Percentiles rank a stretch among this genome's conserved stretches.
These are phyloP conservation scores for Poicephalus gulielmi DNA, from an alignment of 2,113 vertebrate species.

Conservation along the genomic window DNA sequence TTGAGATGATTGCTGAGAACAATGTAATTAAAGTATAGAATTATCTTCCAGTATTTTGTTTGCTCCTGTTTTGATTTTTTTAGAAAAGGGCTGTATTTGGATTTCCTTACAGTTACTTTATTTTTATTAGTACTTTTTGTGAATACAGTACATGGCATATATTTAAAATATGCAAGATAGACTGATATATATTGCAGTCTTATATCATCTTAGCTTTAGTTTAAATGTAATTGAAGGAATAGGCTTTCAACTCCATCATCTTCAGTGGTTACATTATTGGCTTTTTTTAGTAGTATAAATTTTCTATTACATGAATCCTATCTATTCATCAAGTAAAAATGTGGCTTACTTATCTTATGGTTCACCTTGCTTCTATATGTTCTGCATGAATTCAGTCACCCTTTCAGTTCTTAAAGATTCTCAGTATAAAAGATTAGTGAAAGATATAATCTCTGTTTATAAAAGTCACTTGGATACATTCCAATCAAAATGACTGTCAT, in stretches of 20 bases:
- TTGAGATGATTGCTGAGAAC: neutral
- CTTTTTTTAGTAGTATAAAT: slow-evolving; percentile 27
- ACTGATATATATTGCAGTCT: neutral
- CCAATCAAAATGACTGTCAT: slow-evolving; percentile 1
- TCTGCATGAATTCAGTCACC: slow-evolving; percentile 21
- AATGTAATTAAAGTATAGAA: neutral
- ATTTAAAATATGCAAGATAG: neutral
- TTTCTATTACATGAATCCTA: slow-evolving; percentile 29
- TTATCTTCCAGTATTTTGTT: neutral
- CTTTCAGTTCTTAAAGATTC: slow-evolving; percentile 24
- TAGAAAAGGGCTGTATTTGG: neutral
- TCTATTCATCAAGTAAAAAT: slow-evolving; percentile 47
- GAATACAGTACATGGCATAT: neutral
- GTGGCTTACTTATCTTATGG: neutral
- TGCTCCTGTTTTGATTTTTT: neutral
- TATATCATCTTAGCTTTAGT: neutral
- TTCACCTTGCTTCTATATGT: neutral
- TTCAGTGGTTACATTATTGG: slow-evolving; percentile 23
- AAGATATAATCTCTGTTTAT: neutral
- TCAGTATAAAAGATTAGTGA: slow-evolving; percentile 11
- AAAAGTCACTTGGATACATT: neutral
- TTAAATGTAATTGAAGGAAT: slow-evolving; percentile 21
- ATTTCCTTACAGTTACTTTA: neutral
- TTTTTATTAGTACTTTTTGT: neutral
- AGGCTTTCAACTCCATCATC: slow-evolving; percentile 20